These are phyloP conservation scores for Agrochola litura DNA, from an alignment of 2,888 invertebrate species.

Conservation along the genomic window DNA sequence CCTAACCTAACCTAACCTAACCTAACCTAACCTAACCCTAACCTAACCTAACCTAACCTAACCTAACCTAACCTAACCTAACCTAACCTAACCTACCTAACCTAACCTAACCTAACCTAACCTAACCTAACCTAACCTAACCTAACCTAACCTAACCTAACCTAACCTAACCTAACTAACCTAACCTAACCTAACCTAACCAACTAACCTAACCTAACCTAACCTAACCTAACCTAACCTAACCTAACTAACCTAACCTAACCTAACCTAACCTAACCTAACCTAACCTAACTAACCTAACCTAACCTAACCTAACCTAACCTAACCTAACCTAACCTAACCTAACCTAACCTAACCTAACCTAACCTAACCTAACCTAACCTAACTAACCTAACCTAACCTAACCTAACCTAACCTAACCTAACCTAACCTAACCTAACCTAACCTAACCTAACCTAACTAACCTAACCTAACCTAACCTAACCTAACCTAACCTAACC, in stretches of 20 bases:
- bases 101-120: constrained; percentile 15
- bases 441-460: constrained; percentile 17
- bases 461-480: constrained; percentile 33
- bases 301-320: constrained; percentile 46
- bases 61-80: constrained; percentile 50
- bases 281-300: constrained; percentile 47
- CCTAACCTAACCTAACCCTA: constrained; percentile 53
- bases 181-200: background rate
- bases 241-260: constrained; percentile 49
- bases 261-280: constrained; percentile 44
- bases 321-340: constrained; percentile 48
- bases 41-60: constrained; percentile 54
- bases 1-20: constrained; percentile 53
- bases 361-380: constrained; percentile 40
- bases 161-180: background rate
- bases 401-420: constrained; percentile 45
- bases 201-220: constrained; percentile 39
- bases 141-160: constrained; percentile 3
- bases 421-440: constrained; percentile 43
- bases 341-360: constrained; percentile 47
- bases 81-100: constrained; percentile 2
- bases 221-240: constrained; percentile 44
- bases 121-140: constrained; percentile 9
- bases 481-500: constrained; percentile 43
- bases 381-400: constrained; percentile 45